These are phyloP conservation scores for Dromas ardeola DNA, from an alignment of 2,113 vertebrate genomes.

Conservation along the genomic window DNA sequence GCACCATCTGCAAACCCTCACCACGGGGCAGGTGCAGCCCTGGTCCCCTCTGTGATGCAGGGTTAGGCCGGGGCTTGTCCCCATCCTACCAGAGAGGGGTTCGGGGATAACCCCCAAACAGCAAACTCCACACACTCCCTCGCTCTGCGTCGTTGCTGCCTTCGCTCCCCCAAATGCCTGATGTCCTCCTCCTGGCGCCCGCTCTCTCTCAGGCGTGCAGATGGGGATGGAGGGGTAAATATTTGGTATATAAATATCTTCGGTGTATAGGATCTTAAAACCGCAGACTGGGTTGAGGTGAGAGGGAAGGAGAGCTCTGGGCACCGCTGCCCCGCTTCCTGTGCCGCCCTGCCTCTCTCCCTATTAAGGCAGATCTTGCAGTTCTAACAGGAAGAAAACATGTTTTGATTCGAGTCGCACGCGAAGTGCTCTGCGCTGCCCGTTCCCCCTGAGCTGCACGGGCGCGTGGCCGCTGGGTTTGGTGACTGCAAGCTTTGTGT, in stretches of 20 bases:
- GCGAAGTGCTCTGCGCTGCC: fast-evolving
- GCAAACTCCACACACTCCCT: fast-evolving
- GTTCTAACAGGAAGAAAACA: background rate
- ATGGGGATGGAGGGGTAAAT: fast-evolving
- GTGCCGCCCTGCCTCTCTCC: fast-evolving
- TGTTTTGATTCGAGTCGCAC: background rate
- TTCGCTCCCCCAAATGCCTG: background rate
- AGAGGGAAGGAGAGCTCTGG: background rate
- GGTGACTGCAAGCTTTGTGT: background rate
- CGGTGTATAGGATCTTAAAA: background rate
- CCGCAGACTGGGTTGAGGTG: background rate
- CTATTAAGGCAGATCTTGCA: fast-evolving
- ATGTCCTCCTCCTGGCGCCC: fast-evolving
- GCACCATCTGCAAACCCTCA: background rate
- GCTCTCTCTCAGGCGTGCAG: fast-evolving
- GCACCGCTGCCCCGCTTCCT: fast-evolving
- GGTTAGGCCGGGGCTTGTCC: background rate
- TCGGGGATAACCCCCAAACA: background rate
- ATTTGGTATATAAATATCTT: background rate
- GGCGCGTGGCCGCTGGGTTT: fast-evolving
- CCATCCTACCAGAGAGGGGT: background rate
- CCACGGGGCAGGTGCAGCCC: too few relatives aligned
- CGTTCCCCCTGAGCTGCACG: fast-evolving
- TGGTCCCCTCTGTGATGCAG: background rate
- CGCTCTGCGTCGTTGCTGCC: fast-evolving